These are phyloP conservation scores for Tokudaia tokunoshimensis DNA, from an alignment of 2,797 vertebrate genomes.

Conservation along the genomic window DNA sequence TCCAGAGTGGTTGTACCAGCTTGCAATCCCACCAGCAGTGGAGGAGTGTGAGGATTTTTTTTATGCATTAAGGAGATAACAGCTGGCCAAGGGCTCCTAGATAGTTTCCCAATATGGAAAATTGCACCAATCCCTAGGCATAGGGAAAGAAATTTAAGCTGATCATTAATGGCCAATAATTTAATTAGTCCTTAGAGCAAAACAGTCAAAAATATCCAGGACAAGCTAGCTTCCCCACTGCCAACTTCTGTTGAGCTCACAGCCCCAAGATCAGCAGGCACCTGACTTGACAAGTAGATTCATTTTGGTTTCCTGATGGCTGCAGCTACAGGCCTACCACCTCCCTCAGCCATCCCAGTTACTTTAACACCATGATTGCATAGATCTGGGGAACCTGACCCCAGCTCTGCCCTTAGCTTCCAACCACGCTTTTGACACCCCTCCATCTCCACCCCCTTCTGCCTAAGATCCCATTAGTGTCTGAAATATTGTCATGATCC, in stretches of 20 bases:
- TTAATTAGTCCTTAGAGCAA: neutral
- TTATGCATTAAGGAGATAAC: neutral
- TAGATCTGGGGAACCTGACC: neutral
- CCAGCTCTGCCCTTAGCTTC: neutral
- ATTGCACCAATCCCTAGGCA: neutral
- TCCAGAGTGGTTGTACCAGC: too few relatives aligned
- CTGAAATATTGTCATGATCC: constrained; percentile 56
- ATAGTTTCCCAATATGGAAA: neutral
- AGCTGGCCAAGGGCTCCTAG: neutral
- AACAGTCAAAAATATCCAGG: neutral
- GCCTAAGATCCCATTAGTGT: constrained; percentile 2
- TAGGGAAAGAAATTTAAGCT: neutral
- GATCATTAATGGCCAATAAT: neutral
- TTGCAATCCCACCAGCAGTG: too few relatives aligned
- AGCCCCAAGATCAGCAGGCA: neutral
- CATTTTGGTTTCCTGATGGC: neutral
- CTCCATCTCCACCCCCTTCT: neutral
- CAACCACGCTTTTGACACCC: neutral
- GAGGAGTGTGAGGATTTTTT: too few relatives aligned
- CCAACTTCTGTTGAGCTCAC: neutral
- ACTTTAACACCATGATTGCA: neutral
- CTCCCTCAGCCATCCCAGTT: constrained; percentile 42
- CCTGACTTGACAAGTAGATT: neutral
- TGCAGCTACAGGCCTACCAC: neutral
- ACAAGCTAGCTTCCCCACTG: neutral